These are phyloP conservation scores for Atlantisia rogersi DNA, from an alignment of 2,113 vertebrate species.

Conservation along the genomic window DNA sequence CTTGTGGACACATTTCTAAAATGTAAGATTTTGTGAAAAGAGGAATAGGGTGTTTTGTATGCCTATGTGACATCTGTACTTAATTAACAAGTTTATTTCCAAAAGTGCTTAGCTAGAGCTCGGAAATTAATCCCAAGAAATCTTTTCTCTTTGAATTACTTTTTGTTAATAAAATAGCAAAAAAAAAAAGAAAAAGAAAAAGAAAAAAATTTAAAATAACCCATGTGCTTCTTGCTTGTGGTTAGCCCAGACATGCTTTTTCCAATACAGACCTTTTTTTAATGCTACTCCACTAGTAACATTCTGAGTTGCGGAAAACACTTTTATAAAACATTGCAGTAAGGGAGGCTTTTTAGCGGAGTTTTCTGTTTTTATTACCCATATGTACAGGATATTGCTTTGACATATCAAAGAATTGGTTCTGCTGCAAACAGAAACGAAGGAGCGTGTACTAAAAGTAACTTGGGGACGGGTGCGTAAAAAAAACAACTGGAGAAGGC, in stretches of 20 bases:
- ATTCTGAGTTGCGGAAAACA: slow-evolving; percentile 10
- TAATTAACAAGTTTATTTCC: slow-evolving; percentile 5
- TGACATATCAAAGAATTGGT: slow-evolving; percentile 55
- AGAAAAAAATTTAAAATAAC: neutral
- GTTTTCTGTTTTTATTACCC: slow-evolving; percentile 33
- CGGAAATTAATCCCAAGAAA: slow-evolving; percentile 45
- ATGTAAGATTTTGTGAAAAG: neutral
- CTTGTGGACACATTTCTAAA: neutral
- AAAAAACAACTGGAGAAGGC: slow-evolving; percentile 1
- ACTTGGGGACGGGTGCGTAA: neutral
- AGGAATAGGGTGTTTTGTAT: neutral
- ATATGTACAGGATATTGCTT: slow-evolving; percentile 50
- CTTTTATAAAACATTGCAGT: neutral
- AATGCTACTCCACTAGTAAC: neutral
- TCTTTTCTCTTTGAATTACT: slow-evolving; percentile 36
- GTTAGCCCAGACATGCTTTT: neutral
- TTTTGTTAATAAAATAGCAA: slow-evolving; percentile 41
- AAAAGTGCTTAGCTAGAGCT: slow-evolving; percentile 1
- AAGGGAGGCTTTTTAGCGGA: neutral
- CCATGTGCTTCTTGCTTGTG: neutral
- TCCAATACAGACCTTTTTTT: neutral
- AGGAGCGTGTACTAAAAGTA: neutral
- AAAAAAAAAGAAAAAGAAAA: neutral
- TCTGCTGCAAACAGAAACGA: slow-evolving; percentile 4
- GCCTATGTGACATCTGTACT: neutral